Evolutionary conservation across 2,888 invertebrate genomes (phyloP).

Genomic region (Dione juno): DNA sequence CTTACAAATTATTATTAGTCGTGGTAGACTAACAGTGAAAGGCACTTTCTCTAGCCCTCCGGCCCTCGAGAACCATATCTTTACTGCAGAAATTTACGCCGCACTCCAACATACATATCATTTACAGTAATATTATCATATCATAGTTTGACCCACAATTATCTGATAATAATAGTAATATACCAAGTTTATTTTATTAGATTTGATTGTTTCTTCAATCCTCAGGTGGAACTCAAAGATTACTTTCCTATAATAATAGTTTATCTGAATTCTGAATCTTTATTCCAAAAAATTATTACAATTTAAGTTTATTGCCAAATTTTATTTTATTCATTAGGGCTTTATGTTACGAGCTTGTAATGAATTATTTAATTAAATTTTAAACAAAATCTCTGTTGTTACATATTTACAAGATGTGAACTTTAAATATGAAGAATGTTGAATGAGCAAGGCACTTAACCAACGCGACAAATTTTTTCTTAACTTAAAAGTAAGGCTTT

Average conservation of each 20-base stretch:
- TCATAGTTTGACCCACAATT: background rate
- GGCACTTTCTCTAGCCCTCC: conserved; percentile 81
- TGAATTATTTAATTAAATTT: too few species aligned
- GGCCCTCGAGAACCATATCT: conserved; percentile 70
- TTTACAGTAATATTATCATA: conserved; percentile 57
- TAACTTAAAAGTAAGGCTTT: background rate
- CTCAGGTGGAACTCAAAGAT: conserved; percentile 34
- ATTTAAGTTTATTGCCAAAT: too few species aligned
- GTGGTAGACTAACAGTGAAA: conserved; percentile 72
- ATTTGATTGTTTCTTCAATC: conserved; percentile 29
- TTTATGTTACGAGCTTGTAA: background rate
- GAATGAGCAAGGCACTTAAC: background rate
- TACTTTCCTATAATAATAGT: conserved; percentile 22
- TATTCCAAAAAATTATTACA: background rate
- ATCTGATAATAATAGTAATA: background rate
- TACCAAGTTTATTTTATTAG: conserved; percentile 21
- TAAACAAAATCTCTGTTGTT: background rate
- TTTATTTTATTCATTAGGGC: too few species aligned
- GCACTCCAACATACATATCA: conserved; percentile 67
- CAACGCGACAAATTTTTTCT: background rate
- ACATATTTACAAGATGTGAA: background rate
- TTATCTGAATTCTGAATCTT: conserved; percentile 21
- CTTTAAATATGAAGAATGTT: background rate
- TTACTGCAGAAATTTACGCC: conserved; percentile 79
- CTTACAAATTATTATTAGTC: conserved; percentile 53